A percentile compares a stretch with the other conserved stretches of the same genome.
These are phyloP conservation scores for Vombatus ursinus DNA, from an alignment of 2,113 vertebrate species.

Conservation along the genomic window DNA sequence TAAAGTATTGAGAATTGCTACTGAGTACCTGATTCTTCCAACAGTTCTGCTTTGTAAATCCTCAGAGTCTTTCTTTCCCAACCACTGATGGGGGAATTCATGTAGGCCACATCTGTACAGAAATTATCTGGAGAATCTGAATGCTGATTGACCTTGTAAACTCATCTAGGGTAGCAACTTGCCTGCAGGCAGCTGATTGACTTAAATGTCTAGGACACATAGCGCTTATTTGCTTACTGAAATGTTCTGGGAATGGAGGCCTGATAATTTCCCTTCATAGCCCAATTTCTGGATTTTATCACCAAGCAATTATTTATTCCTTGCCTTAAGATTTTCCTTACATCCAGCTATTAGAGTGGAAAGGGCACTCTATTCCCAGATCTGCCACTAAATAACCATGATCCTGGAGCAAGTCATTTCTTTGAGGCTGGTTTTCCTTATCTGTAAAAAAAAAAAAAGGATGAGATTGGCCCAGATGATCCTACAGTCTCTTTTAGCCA, in stretches of 20 bases:
- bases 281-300: not conserved
- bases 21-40: not conserved
- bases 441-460: not conserved
- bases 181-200: not conserved
- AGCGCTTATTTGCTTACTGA: not conserved
- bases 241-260: not conserved
- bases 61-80: not conserved
- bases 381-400: not conserved
- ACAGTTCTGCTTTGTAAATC: not conserved
- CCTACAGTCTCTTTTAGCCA: not conserved
- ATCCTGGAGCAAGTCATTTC: not conserved
- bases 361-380: not conserved
- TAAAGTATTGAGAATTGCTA: not conserved
- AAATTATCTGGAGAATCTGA: not conserved
- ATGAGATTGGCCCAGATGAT: not conserved
- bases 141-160: not conserved
- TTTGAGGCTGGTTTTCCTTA: not conserved
- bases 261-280: not conserved
- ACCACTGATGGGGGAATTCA: not conserved
- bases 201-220: constrained; percentile 18
- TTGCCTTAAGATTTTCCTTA: not conserved
- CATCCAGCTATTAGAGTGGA: not conserved
- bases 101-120: not conserved
- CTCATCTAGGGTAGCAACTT: not conserved
- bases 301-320: not conserved